Base-by-base conservation (phyloP, 2,888 invertebrate species). In the Hirtodrosophila alboralis region DNA sequence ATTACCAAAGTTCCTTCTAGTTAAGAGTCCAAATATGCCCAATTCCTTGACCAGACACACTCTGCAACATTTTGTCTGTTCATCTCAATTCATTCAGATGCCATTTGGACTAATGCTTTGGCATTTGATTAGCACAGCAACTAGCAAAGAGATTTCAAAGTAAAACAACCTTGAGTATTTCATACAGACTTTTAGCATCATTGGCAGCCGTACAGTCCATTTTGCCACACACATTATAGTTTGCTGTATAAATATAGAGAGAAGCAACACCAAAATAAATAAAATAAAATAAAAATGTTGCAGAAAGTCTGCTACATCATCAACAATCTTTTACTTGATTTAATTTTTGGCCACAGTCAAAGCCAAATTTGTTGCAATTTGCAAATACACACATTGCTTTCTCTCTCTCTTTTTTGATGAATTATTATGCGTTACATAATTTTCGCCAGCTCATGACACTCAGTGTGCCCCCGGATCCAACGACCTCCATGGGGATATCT, bases 341-440 rank as follows among this genome's bases (percentile, higher is more conserved):
- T 74, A 74, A 74, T 74, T 70, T 74, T 57, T 53, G 62, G 62
- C 62, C 61, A 56, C 44, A 33, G 49, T 53, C 57, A 45, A n/a
- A n/a, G 58, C 2, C 49, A 51, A 69, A 79, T 83, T 83, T 80
- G 77, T 69, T 83, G 80, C 77, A 81, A 80, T 80, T 81, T 78
- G 81, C 84, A 47, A 73, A 61, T 28, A 70, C 47, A 61, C 51
- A 48, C 44, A 49, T 48, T 52, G 33, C 34, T 16, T n/a, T 10
- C 1, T 12, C 27, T 13, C 5, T 26, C 18, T 14, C 18, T 28
- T 10, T 54, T 68, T 71, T 74, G 74, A 81, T 81, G 81, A 81
- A 76, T 81, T 81, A 77, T 77, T 80, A 81, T 84, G 71, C 76
- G 76, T 69, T 71, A 78, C 84, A 84, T 84, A 75, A 78, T 84